Evolutionary conservation across 2,797 vertebrate species (phyloP), one percentile per base, ranked within the genome.

Genomic region (Falco peregrinus): DNA sequence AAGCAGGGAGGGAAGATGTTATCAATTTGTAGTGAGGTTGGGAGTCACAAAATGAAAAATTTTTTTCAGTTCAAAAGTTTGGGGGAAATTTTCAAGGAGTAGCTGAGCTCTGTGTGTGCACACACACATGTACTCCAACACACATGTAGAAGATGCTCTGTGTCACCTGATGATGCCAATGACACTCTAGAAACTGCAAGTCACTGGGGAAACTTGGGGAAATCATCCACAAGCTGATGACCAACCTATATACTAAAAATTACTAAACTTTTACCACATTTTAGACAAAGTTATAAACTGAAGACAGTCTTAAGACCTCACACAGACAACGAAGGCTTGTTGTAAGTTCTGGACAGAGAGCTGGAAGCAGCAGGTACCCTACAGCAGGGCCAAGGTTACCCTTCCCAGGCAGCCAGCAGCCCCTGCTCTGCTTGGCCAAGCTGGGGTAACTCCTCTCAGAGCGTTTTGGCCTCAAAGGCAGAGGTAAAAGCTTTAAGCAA

Each of bases 111-210:
- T 47, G 11, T 21, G 12, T 18, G 17, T 50, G 12, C 25, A n/a
- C 11, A 18, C 11, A 54, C 1, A 1, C 15, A 10, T 53, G 2
- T 47, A 35, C 16, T 51, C 41, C 14, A 70, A 29, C 7, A 19
- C 0, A 1, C 3, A 19, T 3, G 29, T 33, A 53, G 50, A 64
- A n/a, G 7, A 28, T 56, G 14, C 5, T 9, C 0, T 7, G 9
- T 5, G 8, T 41, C 37, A 16, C 28, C 13, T 65, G 50, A 56
- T 48, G 11, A 45, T 21, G 9, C 13, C 61, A 86, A 77, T 7
- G 19, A 54, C n/a, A 10, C 9, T 47, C 6, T 41, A 77, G 61
- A 56, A 90, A 84, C 64, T 6, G 2, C 9, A 20, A 60, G 20
- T 45, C n/a, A 15, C 20, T 50, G 13, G 18, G 4, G 28, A 89